Percentiles rank a stretch among this genome's conserved stretches.
Conservation (phyloP, 2,888 invertebrate species). For the Axea sp. region DNA sequence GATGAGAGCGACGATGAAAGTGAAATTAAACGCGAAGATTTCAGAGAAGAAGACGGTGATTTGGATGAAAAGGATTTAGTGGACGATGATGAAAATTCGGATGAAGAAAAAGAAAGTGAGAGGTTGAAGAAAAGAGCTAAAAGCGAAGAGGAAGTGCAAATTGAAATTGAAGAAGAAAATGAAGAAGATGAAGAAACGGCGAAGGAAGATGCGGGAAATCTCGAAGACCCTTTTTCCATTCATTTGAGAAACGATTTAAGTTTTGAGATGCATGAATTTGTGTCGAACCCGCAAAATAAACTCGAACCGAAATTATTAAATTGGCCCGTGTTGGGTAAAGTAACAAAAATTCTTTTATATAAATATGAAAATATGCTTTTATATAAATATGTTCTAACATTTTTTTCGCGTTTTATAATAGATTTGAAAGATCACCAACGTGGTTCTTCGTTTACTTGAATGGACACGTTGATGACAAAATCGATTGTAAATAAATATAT, state of each 20-base stretch:
- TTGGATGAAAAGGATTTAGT: constrained; percentile 49
- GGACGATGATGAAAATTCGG: constrained; percentile 42
- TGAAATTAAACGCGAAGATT: constrained; percentile 53
- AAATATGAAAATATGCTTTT: no score
- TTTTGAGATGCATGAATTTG: constrained; percentile 82
- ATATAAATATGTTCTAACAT: no score
- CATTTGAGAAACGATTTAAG: constrained; percentile 86
- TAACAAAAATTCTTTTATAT: no score
- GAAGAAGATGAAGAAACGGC: constrained; percentile 77
- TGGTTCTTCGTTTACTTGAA: no score
- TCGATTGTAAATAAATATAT: no score
- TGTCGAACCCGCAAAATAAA: no score
- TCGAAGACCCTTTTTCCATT: constrained; percentile 84
- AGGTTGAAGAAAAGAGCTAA: no score
- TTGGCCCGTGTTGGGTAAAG: constrained; percentile 82
- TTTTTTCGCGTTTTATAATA: no score
- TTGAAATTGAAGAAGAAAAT: constrained; percentile 65
- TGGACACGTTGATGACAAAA: no score
- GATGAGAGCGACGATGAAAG: constrained; percentile 40
- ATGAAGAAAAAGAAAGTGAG: constrained; percentile 18
- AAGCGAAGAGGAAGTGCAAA: constrained; percentile 61
- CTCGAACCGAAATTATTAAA: no score
- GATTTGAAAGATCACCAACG: no score
- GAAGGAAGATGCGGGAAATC: constrained; percentile 74
- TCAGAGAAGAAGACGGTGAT: constrained; percentile 53